Base-by-base conservation (phyloP, 2,888 invertebrate species). In the Perdita meconis region DNA sequence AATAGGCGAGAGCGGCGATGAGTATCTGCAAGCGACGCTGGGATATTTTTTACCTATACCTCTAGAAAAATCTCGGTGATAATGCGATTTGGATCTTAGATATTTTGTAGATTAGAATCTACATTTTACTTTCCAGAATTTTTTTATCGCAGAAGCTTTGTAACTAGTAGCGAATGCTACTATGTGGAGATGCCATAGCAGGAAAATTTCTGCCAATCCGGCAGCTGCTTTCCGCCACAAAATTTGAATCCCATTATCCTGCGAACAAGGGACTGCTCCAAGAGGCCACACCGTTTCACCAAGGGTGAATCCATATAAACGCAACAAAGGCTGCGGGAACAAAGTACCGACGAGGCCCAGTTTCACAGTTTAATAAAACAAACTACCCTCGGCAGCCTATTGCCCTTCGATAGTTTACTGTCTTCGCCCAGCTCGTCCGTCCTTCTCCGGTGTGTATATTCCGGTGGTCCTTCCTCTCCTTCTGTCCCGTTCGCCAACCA, bases 301-400 rank as follows among this genome's bases (percentile, higher is more conserved):
- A 47, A 47, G 22, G 30, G 5, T 5, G 26, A 19, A 30, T 22
- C 1, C 8, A 22, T 16, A 38, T 24, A 0, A 47, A 57, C 10
- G 8, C 13, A 40, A 24, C 24, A 38, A 40, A 40, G 3, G 10
- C 38, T 40, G 55, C 55, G 51, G n/a, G 30, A 16, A 38, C 42
- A 55, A 44, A 66, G 44, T 61, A 36, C 26, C 69, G 10, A 44
- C 19, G 5, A 61, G 16, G 19, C 36, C 26, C 22, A 24, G 36
- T 16, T 19, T 19, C 26, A 10, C 13, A 13, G 59, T 44, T 74
- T 69, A 73, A 67, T 67, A 63, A 70, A 71, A 78, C 66, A 71
- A 71, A 83, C 74, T 59, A 72, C 77, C 36, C 53, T 55, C 53
- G 56, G 60, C 59, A 65, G 63, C 44, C 44, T 69, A 64, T 75